Base-by-base conservation (phyloP, 2,797 vertebrate species). In the Pangasius larnaudii region DNA sequence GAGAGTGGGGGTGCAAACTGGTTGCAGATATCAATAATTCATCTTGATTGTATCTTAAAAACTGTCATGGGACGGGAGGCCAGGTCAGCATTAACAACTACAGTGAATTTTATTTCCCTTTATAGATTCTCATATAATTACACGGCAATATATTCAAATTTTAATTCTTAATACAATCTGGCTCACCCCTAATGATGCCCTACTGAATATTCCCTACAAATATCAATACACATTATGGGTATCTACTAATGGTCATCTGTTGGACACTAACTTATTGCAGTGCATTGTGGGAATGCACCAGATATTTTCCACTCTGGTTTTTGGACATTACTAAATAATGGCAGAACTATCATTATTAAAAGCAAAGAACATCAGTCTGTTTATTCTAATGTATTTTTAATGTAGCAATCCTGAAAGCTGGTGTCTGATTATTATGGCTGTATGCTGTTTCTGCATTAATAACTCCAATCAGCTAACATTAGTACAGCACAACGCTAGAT, bases 41-140 rank as follows among this genome's bases (percentile, higher is more conserved):
- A 85, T 85, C 30, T 33, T 69, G 81, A 84, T 69, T 74, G 75
- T 58, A 85, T 78, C 78, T 71, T 65, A 84, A 85, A 88, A 83
- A 79, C 33, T 9, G 49, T 88, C 72, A 36, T 36, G 59, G 87
- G 78, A 72, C 65, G 5, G 51, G 51, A 81, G 86, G 56, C 79
- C 75, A 67, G 85, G 85, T 65, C 19, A 86, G 72, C 85, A 10
- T 74, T 86, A 86, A 67, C 46, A 51, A 79, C 85, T 79, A 16
- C 65, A 61, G 19, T 3, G 51, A 36, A 49, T 72, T 49, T 33
- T 8, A 74, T 71, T 87, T 58, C n/a, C 78, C 80, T 82, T 63
- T 82, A 87, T 71, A 53, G 86, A 67, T 81, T 33, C 30, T 27
- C 56, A 61, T 39, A 80, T 30, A 71, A 81, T 72, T 42, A 71